Evolutionary conservation across 2,113 vertebrate species (phyloP).

Genomic region (Vulpes vulpes): DNA sequence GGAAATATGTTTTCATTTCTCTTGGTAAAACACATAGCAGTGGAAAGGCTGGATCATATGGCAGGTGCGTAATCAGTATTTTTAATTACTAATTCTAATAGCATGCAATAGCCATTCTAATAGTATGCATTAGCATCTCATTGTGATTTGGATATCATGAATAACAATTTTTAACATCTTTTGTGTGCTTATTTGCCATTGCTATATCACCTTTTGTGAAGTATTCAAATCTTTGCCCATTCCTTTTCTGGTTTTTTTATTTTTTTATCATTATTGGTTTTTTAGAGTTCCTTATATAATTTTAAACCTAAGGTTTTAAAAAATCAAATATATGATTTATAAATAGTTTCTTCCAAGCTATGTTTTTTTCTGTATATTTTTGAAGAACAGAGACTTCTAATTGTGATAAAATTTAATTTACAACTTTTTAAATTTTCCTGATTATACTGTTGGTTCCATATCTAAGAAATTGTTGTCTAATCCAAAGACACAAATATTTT

Average conservation of each 20-base stretch:
- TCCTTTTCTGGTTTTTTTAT: neutral
- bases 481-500: neutral
- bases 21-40: neutral
- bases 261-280: neutral
- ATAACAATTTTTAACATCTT: neutral
- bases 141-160: neutral
- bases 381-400: neutral
- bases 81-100: neutral
- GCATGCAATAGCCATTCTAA: neutral
- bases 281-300: neutral
- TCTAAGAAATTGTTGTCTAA: neutral
- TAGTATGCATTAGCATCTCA: neutral
- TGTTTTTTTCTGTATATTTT: neutral
- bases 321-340: neutral
- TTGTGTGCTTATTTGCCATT: neutral
- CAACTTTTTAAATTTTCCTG: neutral
- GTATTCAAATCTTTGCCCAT: neutral
- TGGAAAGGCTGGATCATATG: neutral
- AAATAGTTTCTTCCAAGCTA: neutral
- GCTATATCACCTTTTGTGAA: neutral
- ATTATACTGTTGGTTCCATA: neutral
- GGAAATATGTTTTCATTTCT: neutral
- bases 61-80: neutral
- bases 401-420: neutral
- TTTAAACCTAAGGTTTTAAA: neutral